Percentiles rank a stretch among this genome's conserved stretches.
Conservation (phyloP, 2,113 vertebrate genomes). For the Girardinichthys multiradiatus region DNA sequence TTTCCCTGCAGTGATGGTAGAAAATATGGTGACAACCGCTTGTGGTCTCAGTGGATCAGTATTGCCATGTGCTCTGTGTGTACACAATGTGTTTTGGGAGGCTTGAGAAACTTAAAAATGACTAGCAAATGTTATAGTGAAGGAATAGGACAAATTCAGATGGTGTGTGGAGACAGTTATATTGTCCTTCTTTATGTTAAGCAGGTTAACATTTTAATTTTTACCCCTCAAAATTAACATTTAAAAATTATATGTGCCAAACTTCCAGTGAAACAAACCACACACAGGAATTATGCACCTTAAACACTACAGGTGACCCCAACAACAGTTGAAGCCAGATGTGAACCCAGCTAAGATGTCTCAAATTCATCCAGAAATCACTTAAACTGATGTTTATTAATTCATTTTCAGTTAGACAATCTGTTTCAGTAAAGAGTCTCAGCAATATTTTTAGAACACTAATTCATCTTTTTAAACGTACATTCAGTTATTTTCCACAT, state of each 20-base stretch:
- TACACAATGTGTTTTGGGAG: conserved; percentile 28
- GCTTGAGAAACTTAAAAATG: conserved; percentile 6
- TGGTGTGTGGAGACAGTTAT: conserved; percentile 5
- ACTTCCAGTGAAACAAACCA: not conserved
- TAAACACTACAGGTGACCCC: conserved; percentile 6
- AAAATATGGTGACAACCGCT: conserved; percentile 44
- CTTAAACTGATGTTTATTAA: not conserved
- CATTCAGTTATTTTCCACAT: not conserved
- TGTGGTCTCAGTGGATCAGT: conserved; percentile 56
- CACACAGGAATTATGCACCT: not conserved
- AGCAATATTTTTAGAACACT: not conserved
- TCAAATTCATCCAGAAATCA: not conserved
- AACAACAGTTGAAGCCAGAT: conserved; percentile 9
- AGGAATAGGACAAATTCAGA: not conserved
- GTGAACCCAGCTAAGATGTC: not conserved
- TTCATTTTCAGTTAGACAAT: not conserved
- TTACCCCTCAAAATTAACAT: not conserved
- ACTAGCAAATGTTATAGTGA: conserved; percentile 8
- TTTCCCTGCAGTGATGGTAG: conserved; percentile 46
- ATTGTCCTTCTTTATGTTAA: conserved; percentile 20
- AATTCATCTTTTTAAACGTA: not conserved
- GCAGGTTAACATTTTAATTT: conserved; percentile 7
- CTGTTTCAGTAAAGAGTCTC: conserved; percentile 3
- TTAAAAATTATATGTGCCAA: not conserved
- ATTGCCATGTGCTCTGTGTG: conserved; percentile 41